Evolutionary conservation across 1,140 invertebrate species (phyloP), one percentile per base, ranked within the genome.

Genomic region (Microplitis mediator): DNA sequence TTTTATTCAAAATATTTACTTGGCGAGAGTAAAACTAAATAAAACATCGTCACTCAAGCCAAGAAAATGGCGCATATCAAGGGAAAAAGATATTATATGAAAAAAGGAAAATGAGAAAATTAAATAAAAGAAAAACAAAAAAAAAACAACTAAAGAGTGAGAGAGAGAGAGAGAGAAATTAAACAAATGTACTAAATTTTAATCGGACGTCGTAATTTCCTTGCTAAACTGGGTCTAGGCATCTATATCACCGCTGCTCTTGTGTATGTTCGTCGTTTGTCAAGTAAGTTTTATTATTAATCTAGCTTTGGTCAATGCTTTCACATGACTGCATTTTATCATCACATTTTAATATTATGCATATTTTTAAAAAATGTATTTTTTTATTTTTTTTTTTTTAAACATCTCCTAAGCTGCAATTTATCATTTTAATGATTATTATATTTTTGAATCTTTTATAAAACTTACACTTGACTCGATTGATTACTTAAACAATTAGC

Each of bases 201-300:
- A 81, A 82, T 80, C 78, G 81, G 80, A 82, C 70, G 39, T 78
- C 75, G 80, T 78, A 76, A 80, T 78, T 82, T 81, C 73, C 75
- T 51, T 80, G 77, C 77, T 79, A 81, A 81, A 80, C 80, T 81
- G 79, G 80, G 80, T 80, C 78, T 75, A 77, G 80, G 77, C 77
- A 78, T 76, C 78, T 79, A 78, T 79, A 74, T 81, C 75, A 74
- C 79, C 70, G 79, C 76, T 71, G 77, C 74, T 76, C 76, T 78
- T 78, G 75, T 78, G 80, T 79, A 80, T 80, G 78, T 78, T 78
- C 76, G 56, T 74, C 74, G 72, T 75, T 71, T 54, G 64, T 74
- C 81, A 84, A 80, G 80, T 84, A 82, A 84, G 82, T 82, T 76
- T 76, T 66, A 66, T 52, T 62, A 31, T 54, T 52, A 62, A 58